Evolutionary conservation across 92 coral and sea anemone genomes (phyloP), one percentile per base, ranked within the genome.

Genomic region (Heliopora coerulea): DNA sequence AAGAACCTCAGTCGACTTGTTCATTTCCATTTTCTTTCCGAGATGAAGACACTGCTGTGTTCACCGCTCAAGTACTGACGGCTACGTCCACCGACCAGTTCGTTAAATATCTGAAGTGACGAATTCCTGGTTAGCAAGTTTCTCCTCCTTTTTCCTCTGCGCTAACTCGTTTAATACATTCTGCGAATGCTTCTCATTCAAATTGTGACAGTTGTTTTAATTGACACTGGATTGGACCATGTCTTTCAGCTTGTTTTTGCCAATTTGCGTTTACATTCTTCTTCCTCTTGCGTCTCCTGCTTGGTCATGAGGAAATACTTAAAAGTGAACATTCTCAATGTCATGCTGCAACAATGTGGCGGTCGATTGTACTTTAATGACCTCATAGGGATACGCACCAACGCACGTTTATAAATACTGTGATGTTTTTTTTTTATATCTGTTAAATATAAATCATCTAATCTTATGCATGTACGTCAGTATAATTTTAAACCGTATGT

Each of bases 101-200:
- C 52, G 2, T 46, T 46, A 46, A 46, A 46, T 46, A 15, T 7
- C 57, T 64, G 73, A 35, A 20, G 32, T 54, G 54, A 44, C 7
- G 35, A 46, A 37, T 3, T 39, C 21, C 41, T 65, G 35, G 14
- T 4, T 20, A 25, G 52, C 41, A 2, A 18, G 50, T 34, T 65
- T 65, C 48, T 28, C 28, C 28, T 33, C 26, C 58, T 24, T 26
- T 24, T 28, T 24, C 70, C 42, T 54, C 11, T 25, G 3, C 49
- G 13, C 74, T 46, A 24, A 5, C 49, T 20, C 48, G 20, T 33
- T 67, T 44, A 44, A 44, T 48, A 67, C 74, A 67, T 67, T 44
- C 74, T 67, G 59, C 17, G 29, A 37, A 67, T 67, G 26, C 29
- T 49, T 67, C n/a, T 33, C 23, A 67, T 67, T 67, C 40, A 40